Evolutionary conservation across 2,113 vertebrate species (phyloP).

Genomic region (Delphinus delphis): DNA sequence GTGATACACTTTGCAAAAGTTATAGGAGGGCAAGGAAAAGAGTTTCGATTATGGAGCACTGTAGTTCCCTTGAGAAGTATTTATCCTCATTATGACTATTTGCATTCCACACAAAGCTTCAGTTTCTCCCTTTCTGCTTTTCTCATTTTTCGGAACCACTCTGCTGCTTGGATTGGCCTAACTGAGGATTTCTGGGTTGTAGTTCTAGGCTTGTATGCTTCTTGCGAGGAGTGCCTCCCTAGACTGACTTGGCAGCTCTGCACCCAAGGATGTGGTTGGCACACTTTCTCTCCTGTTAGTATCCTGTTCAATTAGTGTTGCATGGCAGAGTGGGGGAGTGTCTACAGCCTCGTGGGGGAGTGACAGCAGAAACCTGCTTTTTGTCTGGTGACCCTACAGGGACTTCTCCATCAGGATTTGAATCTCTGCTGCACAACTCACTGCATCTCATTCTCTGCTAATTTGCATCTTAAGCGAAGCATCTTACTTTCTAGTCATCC

Average conservation of each 20-base stretch:
- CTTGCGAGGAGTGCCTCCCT: not conserved
- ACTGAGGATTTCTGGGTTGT: slow-evolving; percentile 31
- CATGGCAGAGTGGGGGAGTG: slow-evolving; percentile 67
- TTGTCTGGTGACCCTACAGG: slow-evolving; percentile 79
- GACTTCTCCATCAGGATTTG: slow-evolving; percentile 76
- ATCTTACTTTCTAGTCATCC: slow-evolving; percentile 83
- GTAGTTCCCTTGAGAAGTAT: slow-evolving; percentile 21
- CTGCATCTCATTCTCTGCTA: slow-evolving; percentile 80
- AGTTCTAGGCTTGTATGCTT: slow-evolving; percentile 48
- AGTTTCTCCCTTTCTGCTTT: slow-evolving; percentile 39
- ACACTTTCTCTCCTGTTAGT: slow-evolving; percentile 72
- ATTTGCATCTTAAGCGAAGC: slow-evolving; percentile 84
- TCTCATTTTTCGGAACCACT: slow-evolving; percentile 28
- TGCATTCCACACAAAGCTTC: not conserved
- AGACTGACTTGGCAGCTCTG: slow-evolving; percentile 57
- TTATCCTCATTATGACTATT: not conserved
- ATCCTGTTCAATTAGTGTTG: slow-evolving; percentile 81
- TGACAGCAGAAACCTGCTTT: slow-evolving; percentile 79
- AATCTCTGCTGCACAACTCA: slow-evolving; percentile 79
- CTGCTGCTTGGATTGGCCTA: slow-evolving; percentile 11
- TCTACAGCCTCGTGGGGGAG: slow-evolving; percentile 71
- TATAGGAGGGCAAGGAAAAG: not conserved
- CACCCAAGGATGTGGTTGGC: slow-evolving; percentile 37
- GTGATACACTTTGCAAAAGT: not conserved
- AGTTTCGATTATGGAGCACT: not conserved